Conservation (phyloP, 2,797 vertebrate genomes). For the Pantherophis alleghaniensis region DNA sequence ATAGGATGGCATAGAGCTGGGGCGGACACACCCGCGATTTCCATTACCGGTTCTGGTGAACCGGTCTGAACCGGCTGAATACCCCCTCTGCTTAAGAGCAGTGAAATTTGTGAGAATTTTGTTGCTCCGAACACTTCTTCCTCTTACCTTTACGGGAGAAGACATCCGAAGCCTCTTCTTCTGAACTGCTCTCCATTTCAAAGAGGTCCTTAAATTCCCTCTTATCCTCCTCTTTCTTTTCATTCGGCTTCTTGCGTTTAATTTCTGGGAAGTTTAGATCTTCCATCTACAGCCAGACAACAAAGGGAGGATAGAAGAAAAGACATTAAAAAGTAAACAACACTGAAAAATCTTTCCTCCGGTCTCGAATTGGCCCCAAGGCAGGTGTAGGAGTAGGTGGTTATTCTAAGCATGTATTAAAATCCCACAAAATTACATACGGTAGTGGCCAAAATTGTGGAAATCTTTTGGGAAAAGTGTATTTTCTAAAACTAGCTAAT, state of each 20-base stretch:
- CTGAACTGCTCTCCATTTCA: conserved; percentile 84
- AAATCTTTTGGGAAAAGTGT: too few relatives aligned
- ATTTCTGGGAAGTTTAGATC: conserved; percentile 92
- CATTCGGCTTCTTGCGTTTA: conserved; percentile 82
- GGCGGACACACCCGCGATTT: too few relatives aligned
- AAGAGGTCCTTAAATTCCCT: conserved; percentile 92
- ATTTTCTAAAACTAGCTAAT: too few relatives aligned
- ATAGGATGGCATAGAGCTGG: too few relatives aligned
- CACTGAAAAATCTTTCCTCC: too few relatives aligned
- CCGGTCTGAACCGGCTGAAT: too few relatives aligned
- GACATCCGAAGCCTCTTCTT: conserved; percentile 63
- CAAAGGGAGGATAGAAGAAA: not conserved
- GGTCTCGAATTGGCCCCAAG: not conserved
- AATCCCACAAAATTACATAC: not conserved
- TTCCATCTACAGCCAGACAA: conserved; percentile 77
- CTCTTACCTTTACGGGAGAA: conserved; percentile 77
- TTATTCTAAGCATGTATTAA: not conserved
- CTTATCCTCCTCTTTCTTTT: conserved; percentile 83
- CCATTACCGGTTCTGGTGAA: too few relatives aligned
- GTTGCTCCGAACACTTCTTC: not conserved
- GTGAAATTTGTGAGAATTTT: not conserved
- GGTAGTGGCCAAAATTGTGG: too few relatives aligned
- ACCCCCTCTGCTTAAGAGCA: too few relatives aligned
- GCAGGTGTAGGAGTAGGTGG: too few relatives aligned
- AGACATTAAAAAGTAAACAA: not conserved